Evolutionary conservation across 2,113 vertebrate species (phyloP), one percentile per base, ranked within the genome.

Genomic region (Hoplias malabaricus): DNA sequence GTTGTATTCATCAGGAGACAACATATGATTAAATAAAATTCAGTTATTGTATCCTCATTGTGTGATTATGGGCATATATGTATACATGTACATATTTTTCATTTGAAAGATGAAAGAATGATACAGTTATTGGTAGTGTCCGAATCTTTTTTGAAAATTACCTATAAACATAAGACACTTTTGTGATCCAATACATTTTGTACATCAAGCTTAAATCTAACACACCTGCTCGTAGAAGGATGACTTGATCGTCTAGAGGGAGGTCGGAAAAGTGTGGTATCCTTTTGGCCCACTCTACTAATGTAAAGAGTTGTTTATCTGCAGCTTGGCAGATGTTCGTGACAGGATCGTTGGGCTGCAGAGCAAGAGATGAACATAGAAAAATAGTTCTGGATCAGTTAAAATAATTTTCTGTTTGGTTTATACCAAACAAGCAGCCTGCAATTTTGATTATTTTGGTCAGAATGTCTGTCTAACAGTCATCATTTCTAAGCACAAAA

Each of bases 271-370:
- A 96, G 86, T 96, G 95, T 0, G 95, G 95, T 86, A 96, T 95
- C 88, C 95, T 92, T 87, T 96, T 96, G 31, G 95, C 95, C 95
- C 95, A 96, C 86, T 96, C 95, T 69, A 96, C 95, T 82, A 96
- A 90, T 0, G 95, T 97, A 82, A 97, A 97, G 11, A 97, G 95
- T 85, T 97, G 96, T 70, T 96, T 97, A 88, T 96, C 96, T 1
- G 96, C 96, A 1, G 96, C 96, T 86, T 97, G 96, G 87, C 95
- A 97, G 89, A 97, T 97, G 87, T 97, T 97, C 56, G 95, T 97
- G 87, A 97, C 95, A 0, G 95, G 95, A 84, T 97, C 95, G 27
- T 96, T 97, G 27, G 95, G 95, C 95, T 80, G 57, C n/a, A 68
- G 74, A 73, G 68, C 53, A 11, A 63, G 19, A 77, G 10, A 34